Conservation (phyloP, 2,797 vertebrate genomes). For the Gadopsis bispinosus region DNA sequence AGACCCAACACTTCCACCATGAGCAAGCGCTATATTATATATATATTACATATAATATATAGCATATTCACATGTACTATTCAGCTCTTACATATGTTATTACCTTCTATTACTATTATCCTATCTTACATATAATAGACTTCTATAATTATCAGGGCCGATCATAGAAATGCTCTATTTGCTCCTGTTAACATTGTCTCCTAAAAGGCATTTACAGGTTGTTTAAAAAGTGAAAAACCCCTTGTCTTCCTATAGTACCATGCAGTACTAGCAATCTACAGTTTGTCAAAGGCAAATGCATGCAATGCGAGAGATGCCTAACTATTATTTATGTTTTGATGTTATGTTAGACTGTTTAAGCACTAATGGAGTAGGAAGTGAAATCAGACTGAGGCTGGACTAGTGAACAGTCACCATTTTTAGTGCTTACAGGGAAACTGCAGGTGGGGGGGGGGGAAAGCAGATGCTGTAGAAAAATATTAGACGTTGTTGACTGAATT, state of each 20-base stretch:
- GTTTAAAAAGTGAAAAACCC: not conserved
- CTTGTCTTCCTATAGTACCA: not conserved
- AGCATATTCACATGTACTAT: not conserved
- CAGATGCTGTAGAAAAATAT: slow-evolving; percentile 37
- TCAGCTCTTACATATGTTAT: not conserved
- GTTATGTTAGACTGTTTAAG: slow-evolving; percentile 12
- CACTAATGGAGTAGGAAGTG: slow-evolving; percentile 9
- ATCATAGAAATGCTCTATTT: slow-evolving; percentile 1
- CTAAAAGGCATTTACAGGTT: slow-evolving; percentile 3
- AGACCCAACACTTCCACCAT: no score
- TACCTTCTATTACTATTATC: not conserved
- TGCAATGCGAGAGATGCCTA: slow-evolving; percentile 26
- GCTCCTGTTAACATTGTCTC: not conserved
- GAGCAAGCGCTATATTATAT: no score
- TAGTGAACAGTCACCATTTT: slow-evolving; percentile 42
- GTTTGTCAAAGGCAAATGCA: slow-evolving; percentile 50
- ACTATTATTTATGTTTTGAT: slow-evolving; percentile 24
- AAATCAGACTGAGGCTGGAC: slow-evolving; percentile 12
- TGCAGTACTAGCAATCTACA: not conserved
- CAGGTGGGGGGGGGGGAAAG: not conserved
- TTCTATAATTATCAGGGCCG: not conserved
- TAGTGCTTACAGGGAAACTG: slow-evolving; percentile 33
- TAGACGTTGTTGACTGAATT: slow-evolving; percentile 47
- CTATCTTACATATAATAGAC: not conserved
- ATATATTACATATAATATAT: no score